Evolutionary conservation across 2,113 vertebrate genomes (phyloP).

Genomic region (Erpornis zantholeuca): DNA sequence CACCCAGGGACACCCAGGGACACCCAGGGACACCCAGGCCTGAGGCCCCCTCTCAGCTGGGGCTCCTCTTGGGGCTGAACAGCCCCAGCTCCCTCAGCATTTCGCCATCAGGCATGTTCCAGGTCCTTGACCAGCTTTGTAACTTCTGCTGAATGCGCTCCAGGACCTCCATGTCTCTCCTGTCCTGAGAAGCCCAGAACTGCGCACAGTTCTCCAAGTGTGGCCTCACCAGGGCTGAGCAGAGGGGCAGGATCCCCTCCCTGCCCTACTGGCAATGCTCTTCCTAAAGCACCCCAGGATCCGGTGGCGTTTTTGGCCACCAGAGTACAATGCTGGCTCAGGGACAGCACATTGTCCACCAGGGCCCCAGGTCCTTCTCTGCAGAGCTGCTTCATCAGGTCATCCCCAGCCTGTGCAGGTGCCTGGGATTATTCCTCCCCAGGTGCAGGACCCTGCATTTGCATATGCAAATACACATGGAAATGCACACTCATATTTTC

Average conservation of each 20-base stretch:
- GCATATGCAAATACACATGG: background rate
- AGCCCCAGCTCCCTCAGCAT: background rate
- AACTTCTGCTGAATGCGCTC: accelerated
- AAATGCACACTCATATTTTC: background rate
- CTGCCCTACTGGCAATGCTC: background rate
- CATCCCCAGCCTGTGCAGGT: background rate
- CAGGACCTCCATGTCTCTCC: background rate
- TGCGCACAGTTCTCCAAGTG: background rate
- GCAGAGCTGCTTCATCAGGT: background rate
- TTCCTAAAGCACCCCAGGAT: background rate
- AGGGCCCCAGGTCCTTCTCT: background rate
- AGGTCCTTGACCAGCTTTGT: accelerated
- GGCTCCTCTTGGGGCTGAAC: accelerated
- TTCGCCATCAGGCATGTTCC: no score
- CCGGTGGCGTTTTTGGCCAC: background rate
- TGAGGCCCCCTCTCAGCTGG: background rate
- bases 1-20: background rate
- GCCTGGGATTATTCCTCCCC: background rate
- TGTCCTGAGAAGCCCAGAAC: background rate
- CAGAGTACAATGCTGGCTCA: background rate
- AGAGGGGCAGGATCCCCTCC: background rate
- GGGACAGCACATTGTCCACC: background rate
- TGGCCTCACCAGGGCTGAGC: background rate
- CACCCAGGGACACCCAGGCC: background rate
- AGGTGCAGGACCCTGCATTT: background rate